These are phyloP conservation scores for Drosophila tsacasi DNA, from an alignment of 1,140 invertebrate species.

Conservation along the genomic window DNA sequence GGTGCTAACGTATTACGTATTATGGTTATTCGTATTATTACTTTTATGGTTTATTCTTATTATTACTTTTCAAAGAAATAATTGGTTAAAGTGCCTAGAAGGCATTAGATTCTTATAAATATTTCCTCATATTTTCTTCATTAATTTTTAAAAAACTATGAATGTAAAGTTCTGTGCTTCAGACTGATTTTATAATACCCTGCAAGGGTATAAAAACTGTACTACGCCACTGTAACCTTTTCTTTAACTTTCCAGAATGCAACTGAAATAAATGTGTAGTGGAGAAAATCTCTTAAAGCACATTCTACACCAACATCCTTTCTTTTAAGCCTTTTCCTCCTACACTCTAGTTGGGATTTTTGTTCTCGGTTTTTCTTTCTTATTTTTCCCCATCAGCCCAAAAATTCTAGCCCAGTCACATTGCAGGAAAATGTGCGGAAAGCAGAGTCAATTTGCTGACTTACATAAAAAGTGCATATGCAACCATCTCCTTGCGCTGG, in stretches of 20 bases:
- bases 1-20: background rate
- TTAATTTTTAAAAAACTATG: background rate
- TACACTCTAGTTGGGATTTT: background rate
- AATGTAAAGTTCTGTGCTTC: too few species aligned
- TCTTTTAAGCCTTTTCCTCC: background rate
- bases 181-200: too few species aligned
- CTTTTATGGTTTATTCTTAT: background rate
- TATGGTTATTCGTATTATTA: too few species aligned
- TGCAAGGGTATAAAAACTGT: too few species aligned
- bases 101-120: background rate
- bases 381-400: background rate
- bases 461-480: constrained; percentile 64
- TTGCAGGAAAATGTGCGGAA: constrained; percentile 66
- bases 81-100: background rate
- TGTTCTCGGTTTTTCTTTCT: background rate
- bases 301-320: background rate
- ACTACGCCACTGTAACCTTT: background rate
- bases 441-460: constrained; percentile 70
- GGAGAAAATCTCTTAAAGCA: constrained; percentile 10
- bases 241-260: background rate
- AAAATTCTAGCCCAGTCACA: constrained; percentile 27
- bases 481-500: background rate
- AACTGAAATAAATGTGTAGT: constrained; percentile 6
- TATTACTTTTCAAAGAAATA: background rate
- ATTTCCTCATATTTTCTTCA: background rate